Conservation (phyloP, 2,113 vertebrate genomes). For the Strigops habroptila region DNA sequence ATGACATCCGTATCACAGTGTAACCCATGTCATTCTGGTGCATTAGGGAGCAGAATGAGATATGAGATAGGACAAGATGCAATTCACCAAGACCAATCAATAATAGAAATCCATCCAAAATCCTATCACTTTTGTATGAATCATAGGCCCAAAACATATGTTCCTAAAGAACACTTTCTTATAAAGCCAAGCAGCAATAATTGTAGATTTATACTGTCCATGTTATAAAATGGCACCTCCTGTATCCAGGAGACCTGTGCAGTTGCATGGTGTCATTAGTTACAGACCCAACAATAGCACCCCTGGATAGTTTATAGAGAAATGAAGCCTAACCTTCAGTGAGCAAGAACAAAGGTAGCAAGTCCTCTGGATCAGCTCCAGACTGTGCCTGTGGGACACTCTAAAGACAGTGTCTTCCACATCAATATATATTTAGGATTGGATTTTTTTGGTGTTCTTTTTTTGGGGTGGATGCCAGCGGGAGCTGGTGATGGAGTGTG, state of each 20-base stretch:
- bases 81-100: background rate
- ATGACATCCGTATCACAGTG: accelerated
- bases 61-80: background rate
- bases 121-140: background rate
- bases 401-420: background rate
- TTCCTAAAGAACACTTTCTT: background rate
- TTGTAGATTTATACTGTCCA: background rate
- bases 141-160: background rate
- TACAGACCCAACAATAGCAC: background rate
- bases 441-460: background rate
- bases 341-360: background rate
- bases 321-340: background rate
- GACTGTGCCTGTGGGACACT: background rate
- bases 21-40: background rate
- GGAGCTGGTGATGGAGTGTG: background rate
- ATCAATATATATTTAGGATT: background rate
- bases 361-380: background rate
- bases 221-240: background rate
- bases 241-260: background rate
- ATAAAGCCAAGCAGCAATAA: background rate
- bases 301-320: background rate
- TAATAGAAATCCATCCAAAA: background rate
- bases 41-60: background rate
- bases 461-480: background rate
- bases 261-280: background rate